Base-by-base conservation (phyloP, 2,888 invertebrate genomes). In the Pollenia labialis region DNA sequence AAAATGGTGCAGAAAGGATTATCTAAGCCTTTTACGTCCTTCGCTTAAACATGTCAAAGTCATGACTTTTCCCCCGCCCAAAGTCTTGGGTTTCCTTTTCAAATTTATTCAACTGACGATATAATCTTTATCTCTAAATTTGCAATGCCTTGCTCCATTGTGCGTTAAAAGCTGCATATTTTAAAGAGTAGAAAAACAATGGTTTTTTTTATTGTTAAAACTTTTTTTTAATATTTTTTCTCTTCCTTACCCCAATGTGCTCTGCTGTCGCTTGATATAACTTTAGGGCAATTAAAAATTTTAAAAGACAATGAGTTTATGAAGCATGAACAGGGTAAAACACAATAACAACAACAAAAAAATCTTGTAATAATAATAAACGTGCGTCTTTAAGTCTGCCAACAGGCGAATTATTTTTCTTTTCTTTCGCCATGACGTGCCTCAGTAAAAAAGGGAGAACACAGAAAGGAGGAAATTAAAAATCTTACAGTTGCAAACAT, bases 321-420 rank as follows among this genome's bases (percentile, higher is more conserved):
- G 40, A 60, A 68, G 68, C 66, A 80, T 60, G 54, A 54, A 80
- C 56, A 60, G 60, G 46, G 54, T 46, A 68, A 56, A 48, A 50
- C 16, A 64, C 42, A 66, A n/a, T 8, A 74, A 42, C 11, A 74
- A 42, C 23, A 60, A 60, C n/a, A 72, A 56, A 74, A 50, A 16
- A 48, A 32, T 68, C 14, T 46, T 32, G 32, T 52, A 40, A 52
- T 14, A 84, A 80, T 62, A 84, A 81, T 72, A 84, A 87, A 81
- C 77, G 87, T 81, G 81, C 81, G 84, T 74, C 81, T 83, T 80
- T 52, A 76, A 72, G 80, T 80, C 83, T 83, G 83, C 86, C 82
- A 85, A 76, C 48, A 69, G 82, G 80, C 72, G 76, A 18, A 74
- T 69, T 44, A 23, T 42, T 52, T 74, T 75, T 46, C 16, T 11